Base-by-base conservation (phyloP, 2,888 invertebrate species). In the Archaeoteleia sp. region DNA sequence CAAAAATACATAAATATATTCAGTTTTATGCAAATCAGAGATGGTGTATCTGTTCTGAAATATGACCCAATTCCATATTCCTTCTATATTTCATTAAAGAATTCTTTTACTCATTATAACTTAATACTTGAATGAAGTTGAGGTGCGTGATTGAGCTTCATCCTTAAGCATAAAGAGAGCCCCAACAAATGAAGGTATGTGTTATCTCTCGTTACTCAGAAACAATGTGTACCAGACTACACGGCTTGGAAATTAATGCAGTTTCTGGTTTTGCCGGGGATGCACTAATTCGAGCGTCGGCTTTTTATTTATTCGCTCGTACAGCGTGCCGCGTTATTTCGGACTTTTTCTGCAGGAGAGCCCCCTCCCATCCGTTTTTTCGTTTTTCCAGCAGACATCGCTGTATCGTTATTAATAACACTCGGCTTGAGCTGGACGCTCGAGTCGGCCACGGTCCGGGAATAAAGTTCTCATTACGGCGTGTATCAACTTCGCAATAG, bases 191-290 rank as follows among this genome's bases (percentile, higher is more conserved):
- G 53, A 46, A 53, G 53, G 34, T 46, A 53, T 45, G 45, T 46
- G 46, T 53, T 53, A 45, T 46, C 25, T 53, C 53, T 53, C 53
- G 32, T 53, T 45, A 48, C 48, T 49, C 39, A 45, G 27, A 29
- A 63, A 46, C 51, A 62, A 53, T 54, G 45, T 51, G 58, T 46
- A 58, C 15, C 40, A 25, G 20, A 45, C 51, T 57, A 46, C 53
- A 42, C 54, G 48, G 70, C 53, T 58, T 58, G 68, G 30, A 76
- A 74, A 77, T 72, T 74, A 74, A 74, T 76, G 74, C 73, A 73
- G 73, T 73, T 74, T 68, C 75, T 77, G 77, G 75, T 74, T 77
- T 74, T 77, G 75, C 75, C 74, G 75, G n/a, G 74, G 69, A 73
- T 58, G 71, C 71, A 69, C 73, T 74, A 76, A 76, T 77, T 74